Percentiles rank a stretch among this genome's conserved stretches.
Conservation (phyloP, 2,888 invertebrate species). For the Ganaspis brasiliensis region DNA sequence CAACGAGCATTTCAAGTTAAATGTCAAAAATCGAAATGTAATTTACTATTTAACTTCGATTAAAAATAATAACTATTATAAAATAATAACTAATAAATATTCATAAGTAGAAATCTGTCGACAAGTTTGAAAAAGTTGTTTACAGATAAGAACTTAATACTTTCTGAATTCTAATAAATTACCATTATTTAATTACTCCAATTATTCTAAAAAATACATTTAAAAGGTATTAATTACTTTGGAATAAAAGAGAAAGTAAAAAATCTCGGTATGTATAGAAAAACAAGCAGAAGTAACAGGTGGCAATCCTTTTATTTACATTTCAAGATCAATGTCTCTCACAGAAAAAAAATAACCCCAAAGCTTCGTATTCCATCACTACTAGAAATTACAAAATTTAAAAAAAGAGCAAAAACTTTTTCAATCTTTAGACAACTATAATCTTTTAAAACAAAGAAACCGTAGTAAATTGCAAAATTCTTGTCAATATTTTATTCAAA, state of each 20-base stretch:
- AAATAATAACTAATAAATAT: no score
- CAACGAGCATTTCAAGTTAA: no score
- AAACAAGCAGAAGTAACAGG: slow-evolving; percentile 25
- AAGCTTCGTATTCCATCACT: slow-evolving; percentile 1
- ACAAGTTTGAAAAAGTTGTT: no score
- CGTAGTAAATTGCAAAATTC: no score
- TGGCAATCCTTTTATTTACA: slow-evolving; percentile 36
- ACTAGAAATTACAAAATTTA: neutral
- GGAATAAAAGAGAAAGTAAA: slow-evolving; percentile 14
- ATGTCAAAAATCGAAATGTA: no score
- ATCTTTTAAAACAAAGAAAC: neutral
- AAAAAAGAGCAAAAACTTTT: neutral
- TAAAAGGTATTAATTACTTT: neutral
- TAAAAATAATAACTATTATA: no score
- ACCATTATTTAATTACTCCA: neutral
- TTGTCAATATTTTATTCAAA: no score
- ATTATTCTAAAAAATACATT: neutral
- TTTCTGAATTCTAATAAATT: neutral
- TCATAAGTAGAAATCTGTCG: no score
- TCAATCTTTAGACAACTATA: neutral
- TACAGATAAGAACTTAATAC: neutral
- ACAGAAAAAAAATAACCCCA: slow-evolving; percentile 15
- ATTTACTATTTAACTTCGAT: no score
- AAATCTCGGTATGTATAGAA: slow-evolving; percentile 10
- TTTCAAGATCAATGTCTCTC: slow-evolving; percentile 34